These are phyloP conservation scores for Camptogramma bilineatum DNA, from an alignment of 2,888 invertebrate species.

Conservation along the genomic window DNA sequence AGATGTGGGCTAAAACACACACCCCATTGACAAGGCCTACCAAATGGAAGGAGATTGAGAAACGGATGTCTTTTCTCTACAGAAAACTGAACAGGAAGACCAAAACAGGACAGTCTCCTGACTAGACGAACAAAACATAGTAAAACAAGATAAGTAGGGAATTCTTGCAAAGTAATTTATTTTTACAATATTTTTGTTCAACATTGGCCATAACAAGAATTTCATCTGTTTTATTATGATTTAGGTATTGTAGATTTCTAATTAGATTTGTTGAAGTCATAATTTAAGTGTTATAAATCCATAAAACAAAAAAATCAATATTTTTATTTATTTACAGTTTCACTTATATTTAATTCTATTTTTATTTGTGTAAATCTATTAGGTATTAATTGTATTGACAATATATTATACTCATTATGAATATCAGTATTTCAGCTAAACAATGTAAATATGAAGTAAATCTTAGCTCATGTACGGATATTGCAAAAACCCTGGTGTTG, in stretches of 20 bases:
- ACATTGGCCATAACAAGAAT: background rate
- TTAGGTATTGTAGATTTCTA: background rate
- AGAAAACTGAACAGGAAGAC: constrained; percentile 92
- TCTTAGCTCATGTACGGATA: no score
- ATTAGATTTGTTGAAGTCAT: constrained; percentile 10
- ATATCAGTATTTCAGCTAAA: no score
- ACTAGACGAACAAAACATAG: constrained; percentile 45
- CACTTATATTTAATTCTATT: background rate
- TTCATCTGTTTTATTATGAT: background rate
- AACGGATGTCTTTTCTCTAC: constrained; percentile 90
- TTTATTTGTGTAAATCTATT: background rate
- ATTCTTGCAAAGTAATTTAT: background rate
- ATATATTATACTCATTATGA: no score
- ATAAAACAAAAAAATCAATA: constrained; percentile 7
- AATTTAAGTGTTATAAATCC: constrained; percentile 11
- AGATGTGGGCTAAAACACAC: constrained; percentile 85
- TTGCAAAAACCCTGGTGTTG: no score
- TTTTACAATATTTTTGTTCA: no score
- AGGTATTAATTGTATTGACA: no score
- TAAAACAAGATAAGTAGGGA: constrained; percentile 13
- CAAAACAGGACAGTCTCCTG: constrained; percentile 86
- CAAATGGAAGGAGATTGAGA: constrained; percentile 91
- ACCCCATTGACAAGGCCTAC: constrained; percentile 89
- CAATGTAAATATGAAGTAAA: no score
- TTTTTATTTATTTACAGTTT: constrained; percentile 16